Evolutionary conservation across 1,140 invertebrate species (phyloP), one percentile per base, ranked within the genome.

Genomic region (Heliconius hewitsoni): DNA sequence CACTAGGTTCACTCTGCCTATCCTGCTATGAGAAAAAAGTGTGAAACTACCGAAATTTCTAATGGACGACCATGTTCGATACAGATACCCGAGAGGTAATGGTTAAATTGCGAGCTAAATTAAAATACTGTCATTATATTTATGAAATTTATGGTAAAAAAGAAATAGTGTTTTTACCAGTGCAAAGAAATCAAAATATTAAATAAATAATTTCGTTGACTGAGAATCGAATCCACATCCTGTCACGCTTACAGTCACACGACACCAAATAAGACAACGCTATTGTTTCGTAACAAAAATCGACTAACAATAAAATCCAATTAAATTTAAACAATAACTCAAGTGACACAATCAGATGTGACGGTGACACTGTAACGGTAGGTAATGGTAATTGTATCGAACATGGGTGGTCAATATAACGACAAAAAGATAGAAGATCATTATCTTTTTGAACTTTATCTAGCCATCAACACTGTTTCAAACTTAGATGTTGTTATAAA

Each of bases 241-340:
- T 42, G 39, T 42, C 39, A 1, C 34, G 34, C 34, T 37, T 37
- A 37, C 34, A 37, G 34, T 37, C 6, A 8, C 34, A 37, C 39
- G 9, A 11, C 39, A 11, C 39, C 39, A 42, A 34, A 34, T 34
- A 34, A 55, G 5, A 55, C 0, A n/a, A 57, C 8, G 3, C 3
- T 57, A 23, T n/a, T 57, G 6, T 57, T 57, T 0, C 0, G 23
- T 23, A 57, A 9, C 55, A 57, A 57, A 57, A 57, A 9, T 9
- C 8, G n/a, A 1, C 52, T 57, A 23, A 57, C 55, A 57, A 52
- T 19, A 52, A 52, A n/a, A 57, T 57, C 55, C n/a, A 57, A 57
- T 57, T 23, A 57, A 57, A 57, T 57, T 57, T 57, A 57, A 57
- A 57, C 55, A 57, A 57, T 57, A 57, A 8, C n/a, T 23, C 55